These are phyloP conservation scores for Poecilus cupreus DNA, from an alignment of 2,888 invertebrate genomes.

Conservation along the genomic window DNA sequence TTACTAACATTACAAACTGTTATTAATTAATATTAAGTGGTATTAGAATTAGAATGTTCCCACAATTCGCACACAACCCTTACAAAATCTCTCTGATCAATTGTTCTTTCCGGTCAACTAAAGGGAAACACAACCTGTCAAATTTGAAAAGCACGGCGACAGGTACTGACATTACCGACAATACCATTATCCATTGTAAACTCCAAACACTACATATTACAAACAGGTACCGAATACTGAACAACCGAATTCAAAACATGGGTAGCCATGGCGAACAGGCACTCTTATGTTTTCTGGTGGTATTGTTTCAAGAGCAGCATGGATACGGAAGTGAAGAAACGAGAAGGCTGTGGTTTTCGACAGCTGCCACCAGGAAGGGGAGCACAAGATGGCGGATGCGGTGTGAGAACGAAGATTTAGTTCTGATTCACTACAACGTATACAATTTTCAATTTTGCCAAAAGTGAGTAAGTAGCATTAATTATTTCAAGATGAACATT, in stretches of 20 bases:
- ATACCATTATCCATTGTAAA: not conserved
- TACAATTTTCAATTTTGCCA: no score
- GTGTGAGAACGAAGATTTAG: not conserved
- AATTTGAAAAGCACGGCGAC: not conserved
- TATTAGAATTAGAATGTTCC: not conserved
- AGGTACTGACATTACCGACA: not conserved
- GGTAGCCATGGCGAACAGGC: not conserved
- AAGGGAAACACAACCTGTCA: slow-evolving; percentile 14
- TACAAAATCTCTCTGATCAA: not conserved
- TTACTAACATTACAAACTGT: no score
- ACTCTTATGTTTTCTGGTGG: not conserved
- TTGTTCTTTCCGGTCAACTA: slow-evolving; percentile 26
- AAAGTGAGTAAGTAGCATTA: no score
- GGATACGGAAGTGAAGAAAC: not conserved
- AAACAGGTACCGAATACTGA: not conserved
- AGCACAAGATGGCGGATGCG: not conserved
- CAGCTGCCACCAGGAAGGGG: not conserved
- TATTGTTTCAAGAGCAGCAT: not conserved
- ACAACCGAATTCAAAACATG: not conserved
- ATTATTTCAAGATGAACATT: no score
- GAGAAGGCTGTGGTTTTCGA: not conserved
- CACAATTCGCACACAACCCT: not conserved
- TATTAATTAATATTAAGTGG: not conserved
- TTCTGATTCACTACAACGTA: no score
- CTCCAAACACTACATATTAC: not conserved